Conservation (phyloP, 2,113 vertebrate species). For the Heptranchias perlo region DNA sequence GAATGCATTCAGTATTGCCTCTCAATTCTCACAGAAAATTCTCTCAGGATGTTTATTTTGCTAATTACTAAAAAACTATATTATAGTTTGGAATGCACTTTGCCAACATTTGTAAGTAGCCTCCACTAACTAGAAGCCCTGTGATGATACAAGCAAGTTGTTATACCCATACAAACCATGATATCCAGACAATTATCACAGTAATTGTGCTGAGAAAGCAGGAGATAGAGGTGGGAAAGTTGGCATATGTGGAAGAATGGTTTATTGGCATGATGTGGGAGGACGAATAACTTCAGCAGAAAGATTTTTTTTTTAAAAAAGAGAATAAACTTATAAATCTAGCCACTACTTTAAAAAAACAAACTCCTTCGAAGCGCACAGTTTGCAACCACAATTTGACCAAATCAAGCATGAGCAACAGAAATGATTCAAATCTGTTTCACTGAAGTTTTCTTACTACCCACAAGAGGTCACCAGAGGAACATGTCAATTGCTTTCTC, state of each 20-base stretch:
- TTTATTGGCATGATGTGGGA: background rate
- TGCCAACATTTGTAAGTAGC: background rate
- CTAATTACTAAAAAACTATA: background rate
- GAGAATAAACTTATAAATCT: background rate
- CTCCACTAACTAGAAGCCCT: background rate
- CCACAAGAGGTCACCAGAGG: conserved; percentile 17
- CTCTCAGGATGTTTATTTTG: background rate
- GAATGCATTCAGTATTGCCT: background rate
- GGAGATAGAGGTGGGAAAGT: background rate
- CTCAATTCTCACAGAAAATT: background rate
- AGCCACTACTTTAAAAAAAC: background rate
- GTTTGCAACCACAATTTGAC: background rate
- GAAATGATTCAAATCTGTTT: conserved; percentile 3
- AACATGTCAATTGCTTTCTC: background rate
- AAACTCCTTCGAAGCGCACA: background rate
- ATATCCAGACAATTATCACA: background rate
- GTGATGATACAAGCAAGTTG: background rate
- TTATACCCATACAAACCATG: background rate
- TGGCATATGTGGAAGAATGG: background rate
- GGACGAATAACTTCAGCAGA: background rate
- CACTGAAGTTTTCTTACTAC: background rate
- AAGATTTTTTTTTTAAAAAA: background rate
- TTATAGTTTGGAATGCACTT: background rate
- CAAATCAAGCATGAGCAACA: background rate
- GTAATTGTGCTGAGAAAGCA: background rate